Evolutionary conservation across 1,140 invertebrate species (phyloP), one percentile per base, ranked within the genome.

Genomic region (Drosophila busckii): DNA sequence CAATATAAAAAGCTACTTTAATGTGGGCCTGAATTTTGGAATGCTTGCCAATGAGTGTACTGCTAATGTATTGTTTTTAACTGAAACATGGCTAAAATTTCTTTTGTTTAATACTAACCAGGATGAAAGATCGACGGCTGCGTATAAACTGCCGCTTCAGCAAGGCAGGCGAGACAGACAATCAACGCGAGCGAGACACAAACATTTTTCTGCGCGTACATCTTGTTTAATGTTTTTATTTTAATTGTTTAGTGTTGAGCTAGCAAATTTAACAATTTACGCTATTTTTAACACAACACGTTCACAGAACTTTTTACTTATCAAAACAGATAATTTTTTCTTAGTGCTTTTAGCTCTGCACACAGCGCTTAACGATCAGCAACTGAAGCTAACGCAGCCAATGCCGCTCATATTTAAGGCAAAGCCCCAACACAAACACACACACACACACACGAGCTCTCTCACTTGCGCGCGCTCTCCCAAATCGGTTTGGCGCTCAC

Each of bases 131-230:
- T 34, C 16, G 84, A 84, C 15, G 67, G 78, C 52, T 86, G 80
- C 9, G 70, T 64, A 46, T 83, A 86, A 10, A 86, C 60, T 5
- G 84, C 84, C 12, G 84, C 80, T 56, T 84, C 61, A 12, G 53
- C 48, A 9, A 64, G 37, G 29, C 71, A 54, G 56, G 63, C 54
- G 9, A 82, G 56, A 38, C 75, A 68, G 42, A 44, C 59, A 37
- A 82, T 34, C 16, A 76, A 16, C 53, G 54, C 62, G 52, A 70
- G 19, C 48, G 62, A 40, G 20, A 67, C 65, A 65, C 48, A 76
- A 54, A 84, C 54, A 84, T 75, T 82, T 54, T 75, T n/a, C n/a
- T n/a, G 46, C 59, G 60, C 60, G 53, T 62, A 68, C 84, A 86
- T 84, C 71, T 71, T 63, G 35, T 29, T 49, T 41, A 45, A n/a